Conservation (phyloP, 2,888 invertebrate genomes). For the Caenorhabditis sp. region DNA sequence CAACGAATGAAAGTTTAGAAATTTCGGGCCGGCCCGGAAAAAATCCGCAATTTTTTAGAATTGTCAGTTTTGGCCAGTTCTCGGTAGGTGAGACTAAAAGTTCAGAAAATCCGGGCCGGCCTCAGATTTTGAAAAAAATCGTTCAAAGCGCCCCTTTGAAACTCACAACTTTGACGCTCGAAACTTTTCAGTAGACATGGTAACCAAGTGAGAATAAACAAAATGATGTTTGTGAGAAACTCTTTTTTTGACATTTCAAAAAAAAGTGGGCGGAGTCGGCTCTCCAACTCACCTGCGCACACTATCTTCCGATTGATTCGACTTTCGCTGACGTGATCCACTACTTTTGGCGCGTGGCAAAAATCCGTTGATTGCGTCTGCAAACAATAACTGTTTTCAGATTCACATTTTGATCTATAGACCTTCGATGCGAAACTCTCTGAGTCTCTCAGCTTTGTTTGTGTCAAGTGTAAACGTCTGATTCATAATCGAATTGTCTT, state of each 20-base stretch:
- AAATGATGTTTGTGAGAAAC: not conserved
- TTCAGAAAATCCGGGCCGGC: too few species aligned
- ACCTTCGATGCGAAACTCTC: conserved; percentile 46
- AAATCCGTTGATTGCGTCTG: conserved; percentile 52
- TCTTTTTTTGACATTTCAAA: conserved; percentile 14
- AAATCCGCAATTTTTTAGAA: too few species aligned
- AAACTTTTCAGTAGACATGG: too few species aligned
- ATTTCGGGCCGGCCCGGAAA: too few species aligned
- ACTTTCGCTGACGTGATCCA: conserved; percentile 28
- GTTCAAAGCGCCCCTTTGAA: too few species aligned
- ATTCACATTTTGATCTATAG: not conserved
- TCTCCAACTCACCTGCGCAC: conserved; percentile 20
- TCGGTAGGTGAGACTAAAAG: too few species aligned
- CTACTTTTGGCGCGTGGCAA: conserved; percentile 48
- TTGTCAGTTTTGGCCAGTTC: too few species aligned
- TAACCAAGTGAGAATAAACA: too few species aligned
- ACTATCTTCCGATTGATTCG: conserved; percentile 23
- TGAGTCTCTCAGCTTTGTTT: conserved; percentile 34
- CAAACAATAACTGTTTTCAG: conserved; percentile 2
- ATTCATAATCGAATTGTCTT: conserved; percentile 47
- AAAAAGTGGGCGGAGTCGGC: not conserved
- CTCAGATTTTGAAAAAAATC: too few species aligned
- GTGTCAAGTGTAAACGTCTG: conserved; percentile 47
- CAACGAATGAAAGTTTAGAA: too few species aligned
- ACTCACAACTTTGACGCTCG: too few species aligned